A percentile compares a stretch with the other conserved stretches of the same genome.
These are phyloP conservation scores for Anorthoa munda DNA, from an alignment of 2,888 invertebrate genomes.

Conservation along the genomic window DNA sequence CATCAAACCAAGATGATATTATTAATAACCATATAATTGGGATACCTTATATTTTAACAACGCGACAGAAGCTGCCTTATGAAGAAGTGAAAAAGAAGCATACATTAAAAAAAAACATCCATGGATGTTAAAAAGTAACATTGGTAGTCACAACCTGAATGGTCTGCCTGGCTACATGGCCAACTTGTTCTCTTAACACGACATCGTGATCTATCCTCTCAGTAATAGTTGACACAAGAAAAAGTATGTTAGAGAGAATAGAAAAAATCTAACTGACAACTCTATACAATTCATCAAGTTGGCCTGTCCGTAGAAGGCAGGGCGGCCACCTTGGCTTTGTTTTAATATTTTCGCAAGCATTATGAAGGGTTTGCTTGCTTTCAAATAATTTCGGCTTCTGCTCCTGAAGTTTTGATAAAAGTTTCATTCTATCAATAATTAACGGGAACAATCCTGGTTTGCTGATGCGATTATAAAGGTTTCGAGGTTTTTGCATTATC, in stretches of 20 bases:
- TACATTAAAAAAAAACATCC: not conserved
- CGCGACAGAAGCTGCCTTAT: no score
- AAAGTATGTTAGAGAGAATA: not conserved
- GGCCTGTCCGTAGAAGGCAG: slow-evolving; percentile 85
- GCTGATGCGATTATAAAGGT: slow-evolving; percentile 90
- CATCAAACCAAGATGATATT: not conserved
- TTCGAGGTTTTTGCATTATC: slow-evolving; percentile 84
- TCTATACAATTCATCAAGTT: slow-evolving; percentile 75
- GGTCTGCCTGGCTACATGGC: not conserved
- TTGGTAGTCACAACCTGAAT: not conserved
- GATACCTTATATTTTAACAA: no score
- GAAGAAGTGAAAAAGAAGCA: no score
- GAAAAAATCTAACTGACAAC: slow-evolving; percentile 65
- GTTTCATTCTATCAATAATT: slow-evolving; percentile 91
- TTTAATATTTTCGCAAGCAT: slow-evolving; percentile 91
- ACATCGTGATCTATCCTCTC: no score
- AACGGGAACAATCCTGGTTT: slow-evolving; percentile 87
- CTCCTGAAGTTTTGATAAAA: slow-evolving; percentile 91
- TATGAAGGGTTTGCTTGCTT: slow-evolving; percentile 91
- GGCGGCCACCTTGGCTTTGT: slow-evolving; percentile 90
- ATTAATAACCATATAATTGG: not conserved
- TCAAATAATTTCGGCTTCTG: slow-evolving; percentile 91
- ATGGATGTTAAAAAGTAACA: not conserved
- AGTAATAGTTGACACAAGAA: not conserved
- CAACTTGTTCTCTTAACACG: not conserved